A percentile compares a stretch with the other conserved stretches of the same genome.
phyloP scores from a whole-genome alignment of 2,113 vertebrate genomes.

The Pelobates fuscus region DNA sequence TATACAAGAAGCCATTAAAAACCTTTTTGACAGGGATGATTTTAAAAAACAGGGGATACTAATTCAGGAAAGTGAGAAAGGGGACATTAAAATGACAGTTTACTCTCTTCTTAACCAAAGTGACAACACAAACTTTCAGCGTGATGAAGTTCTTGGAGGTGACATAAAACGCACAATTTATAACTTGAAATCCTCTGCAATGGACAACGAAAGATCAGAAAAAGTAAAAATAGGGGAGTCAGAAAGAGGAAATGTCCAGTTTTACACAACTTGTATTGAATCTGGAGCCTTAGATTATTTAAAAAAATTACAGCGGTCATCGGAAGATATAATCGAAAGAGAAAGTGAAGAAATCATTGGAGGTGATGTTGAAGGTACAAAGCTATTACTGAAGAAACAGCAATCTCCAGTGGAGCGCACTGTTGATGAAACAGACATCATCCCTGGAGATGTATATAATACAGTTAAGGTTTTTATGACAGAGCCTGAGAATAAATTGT shows the following conservation, averaged over 20 bases:
- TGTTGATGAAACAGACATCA: conserved; percentile 79
- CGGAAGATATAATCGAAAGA: conserved; percentile 63
- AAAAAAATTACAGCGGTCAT: conserved; percentile 72
- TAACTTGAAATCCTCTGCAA: conserved; percentile 71
- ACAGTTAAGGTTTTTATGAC: conserved; percentile 80
- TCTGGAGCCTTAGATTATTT: conserved; percentile 85
- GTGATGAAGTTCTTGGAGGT: conserved; percentile 75
- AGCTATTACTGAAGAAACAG: conserved; percentile 72
- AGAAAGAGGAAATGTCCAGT: conserved; percentile 86
- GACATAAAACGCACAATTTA: conserved; percentile 78
- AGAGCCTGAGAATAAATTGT: conserved; percentile 64
- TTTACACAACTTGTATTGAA: conserved; percentile 92
- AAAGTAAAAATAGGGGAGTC: conserved; percentile 75
- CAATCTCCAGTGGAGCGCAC: conserved; percentile 74
- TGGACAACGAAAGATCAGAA: conserved; percentile 62
- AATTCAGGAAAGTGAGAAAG: conserved; percentile 89
- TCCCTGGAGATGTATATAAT: conserved; percentile 82
- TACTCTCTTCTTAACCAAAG: conserved; percentile 87
- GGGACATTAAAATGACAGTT: conserved; percentile 87
- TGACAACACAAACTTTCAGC: conserved; percentile 61
- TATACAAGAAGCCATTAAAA: conserved; percentile 82
- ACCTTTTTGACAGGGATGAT: conserved; percentile 70
- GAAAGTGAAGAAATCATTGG: conserved; percentile 72
- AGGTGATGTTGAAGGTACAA: conserved; percentile 81
- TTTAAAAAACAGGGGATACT: conserved; percentile 81